Base-by-base conservation (phyloP, 2,113 vertebrate genomes). In the Danionella cerebrum region DNA sequence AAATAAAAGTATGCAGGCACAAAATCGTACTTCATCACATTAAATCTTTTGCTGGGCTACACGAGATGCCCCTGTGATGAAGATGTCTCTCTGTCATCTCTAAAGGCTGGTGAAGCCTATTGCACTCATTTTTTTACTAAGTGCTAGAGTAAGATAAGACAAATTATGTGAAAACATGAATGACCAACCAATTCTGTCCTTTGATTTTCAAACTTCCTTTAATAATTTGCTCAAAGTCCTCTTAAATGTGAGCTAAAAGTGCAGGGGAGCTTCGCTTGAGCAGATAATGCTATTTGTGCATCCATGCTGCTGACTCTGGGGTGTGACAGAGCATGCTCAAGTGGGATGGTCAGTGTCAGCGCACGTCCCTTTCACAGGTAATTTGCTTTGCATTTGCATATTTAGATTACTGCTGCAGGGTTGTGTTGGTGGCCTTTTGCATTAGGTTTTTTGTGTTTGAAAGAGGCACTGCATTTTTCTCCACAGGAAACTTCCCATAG, bases 381-480 rank as follows among this genome's bases (percentile, higher is more conserved):
- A 85, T 85, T 83, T 80, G 77, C 77, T 76, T 82, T 80, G 82
- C 80, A 80, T 76, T 81, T 74, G 67, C 76, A 83, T 76, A 82
- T 83, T 80, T 81, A 76, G 74, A 78, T 78, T 54, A 67, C 35
- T 45, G 50, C 51, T 58, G 70, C 38, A 74, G 77, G 75, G 73
- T 58, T 44, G 27, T 1, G 8, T 69, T 16, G 53, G 44, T 65
- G 62, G 60, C n/a, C 67, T 63, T 53, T 38, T 58, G 19, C 48
- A n/a, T n/a, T n/a, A 58, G 39, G 67, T 73, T 45, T 45, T 45
- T 21, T 11, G n/a, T n/a, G 41, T 60, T 45, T 68, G 76, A 83
- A 73, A 78, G 70, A 74, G 70, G 65, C 66, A 57, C 62, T 58
- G 67, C 29, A 12, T 74, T 82, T 75, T 59, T 35, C 77, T 77